Evolutionary conservation across 2,888 invertebrate species (phyloP), one percentile per base, ranked within the genome.

Genomic region (Lingula anatina): DNA sequence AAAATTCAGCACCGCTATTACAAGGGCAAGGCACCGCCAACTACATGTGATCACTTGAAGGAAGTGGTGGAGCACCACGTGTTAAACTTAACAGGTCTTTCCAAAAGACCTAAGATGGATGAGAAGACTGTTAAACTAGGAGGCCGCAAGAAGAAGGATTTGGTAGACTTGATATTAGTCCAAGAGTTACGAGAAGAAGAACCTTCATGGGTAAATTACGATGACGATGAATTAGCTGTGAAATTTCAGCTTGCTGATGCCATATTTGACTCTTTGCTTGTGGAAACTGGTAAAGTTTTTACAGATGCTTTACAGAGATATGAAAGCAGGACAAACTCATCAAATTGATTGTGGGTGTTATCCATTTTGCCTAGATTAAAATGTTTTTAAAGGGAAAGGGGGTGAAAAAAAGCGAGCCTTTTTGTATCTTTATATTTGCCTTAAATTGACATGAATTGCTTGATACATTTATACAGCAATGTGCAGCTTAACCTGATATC

Each of bases 141-240:
- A 26, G 56, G 65, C 25, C 60, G 71, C 23, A 73, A 71, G 59
- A 70, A 71, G 62, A 69, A 68, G 39, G 87, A 88, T 70, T 81
- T 84, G 55, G 86, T 88, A 2, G 87, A 88, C 66, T 85, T 85
- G 62, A 81, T 87, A 49, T 77, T 88, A 48, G 83, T 86, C 27
- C 79, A 83, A 49, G 88, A 88, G 72, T 81, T 85, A 44, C 84
- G 83, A 59, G 83, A 83, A 45, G 87, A 88, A 62, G 87, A 88
- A 67, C 79, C 82, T 15, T 83, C 84, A 56, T 89, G 88, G 88
- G 84, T 84, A 1, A 85, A 85, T 67, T 88, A 86, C 66, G 85
- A 86, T 67, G 77, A 81, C 43, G 87, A 88, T 65, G 87, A 88
- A 70, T 76, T 82, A 21, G 81, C 83, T 35, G 84, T 88, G 23